Percentiles rank a stretch among this genome's conserved stretches.
These are phyloP conservation scores for Melanotaenia pygmaea DNA, from an alignment of 2,797 vertebrate genomes.

Conservation along the genomic window DNA sequence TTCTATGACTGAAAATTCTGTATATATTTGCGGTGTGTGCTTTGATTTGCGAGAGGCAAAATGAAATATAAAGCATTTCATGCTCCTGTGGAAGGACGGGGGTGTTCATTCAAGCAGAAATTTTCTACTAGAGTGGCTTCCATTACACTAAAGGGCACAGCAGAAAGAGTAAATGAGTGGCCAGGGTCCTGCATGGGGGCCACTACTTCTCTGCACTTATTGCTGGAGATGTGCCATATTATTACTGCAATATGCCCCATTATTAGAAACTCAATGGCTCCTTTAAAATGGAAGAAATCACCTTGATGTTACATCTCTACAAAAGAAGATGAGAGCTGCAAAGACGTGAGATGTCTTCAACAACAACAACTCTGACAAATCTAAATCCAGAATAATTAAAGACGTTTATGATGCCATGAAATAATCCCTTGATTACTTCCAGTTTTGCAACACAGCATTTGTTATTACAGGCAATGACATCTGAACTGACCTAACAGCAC, in stretches of 20 bases:
- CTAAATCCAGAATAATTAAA: slow-evolving; percentile 8
- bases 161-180: slow-evolving; percentile 49
- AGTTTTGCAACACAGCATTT: slow-evolving; percentile 57
- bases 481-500: slow-evolving; percentile 23
- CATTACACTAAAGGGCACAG: slow-evolving; percentile 71
- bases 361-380: slow-evolving; percentile 21
- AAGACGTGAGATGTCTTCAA: not conserved
- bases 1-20: slow-evolving; percentile 23
- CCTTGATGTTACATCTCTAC: slow-evolving; percentile 35
- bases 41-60: slow-evolving; percentile 13
- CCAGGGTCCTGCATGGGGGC: slow-evolving; percentile 46
- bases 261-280: slow-evolving; percentile 55
- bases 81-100: slow-evolving; percentile 57
- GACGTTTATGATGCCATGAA: slow-evolving; percentile 27
- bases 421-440: slow-evolving; percentile 57
- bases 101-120: slow-evolving; percentile 52
- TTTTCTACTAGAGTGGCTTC: slow-evolving; percentile 68
- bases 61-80: slow-evolving; percentile 48
- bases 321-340: slow-evolving; percentile 24
- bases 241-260: slow-evolving; percentile 53
- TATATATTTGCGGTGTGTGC: slow-evolving; percentile 12
- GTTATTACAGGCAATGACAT: slow-evolving; percentile 40
- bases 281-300: slow-evolving; percentile 23
- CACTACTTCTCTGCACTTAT: slow-evolving; percentile 41
- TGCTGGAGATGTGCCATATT: slow-evolving; percentile 35